Conservation (phyloP, 2,113 vertebrate genomes). For the Mustelus asterias region DNA sequence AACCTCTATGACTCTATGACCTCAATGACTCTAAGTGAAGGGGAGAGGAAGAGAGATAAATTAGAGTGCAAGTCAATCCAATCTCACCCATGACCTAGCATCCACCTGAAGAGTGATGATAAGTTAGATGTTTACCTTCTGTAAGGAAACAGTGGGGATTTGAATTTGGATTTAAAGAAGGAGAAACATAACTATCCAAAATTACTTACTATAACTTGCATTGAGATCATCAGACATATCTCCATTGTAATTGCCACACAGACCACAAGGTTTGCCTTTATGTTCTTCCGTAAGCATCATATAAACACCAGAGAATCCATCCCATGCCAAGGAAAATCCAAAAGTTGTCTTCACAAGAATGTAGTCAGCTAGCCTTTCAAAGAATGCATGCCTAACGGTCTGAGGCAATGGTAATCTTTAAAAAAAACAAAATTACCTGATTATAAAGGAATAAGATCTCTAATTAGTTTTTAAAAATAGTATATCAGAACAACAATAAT, state of each 20-base stretch:
- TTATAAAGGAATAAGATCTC: not conserved
- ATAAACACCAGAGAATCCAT: conserved; percentile 87
- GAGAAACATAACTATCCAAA: not conserved
- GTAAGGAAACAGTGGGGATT: not conserved
- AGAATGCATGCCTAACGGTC: conserved; percentile 75
- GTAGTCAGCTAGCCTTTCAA: conserved; percentile 92
- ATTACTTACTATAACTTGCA: conserved; percentile 71
- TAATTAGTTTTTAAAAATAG: not conserved
- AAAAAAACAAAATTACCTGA: conserved; percentile 42
- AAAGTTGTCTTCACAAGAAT: conserved; percentile 93
- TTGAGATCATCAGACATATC: conserved; percentile 81
- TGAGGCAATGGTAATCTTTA: conserved; percentile 78
- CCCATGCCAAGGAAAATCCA: conserved; percentile 96
- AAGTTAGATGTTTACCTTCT: not conserved
- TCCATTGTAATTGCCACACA: conserved; percentile 92
- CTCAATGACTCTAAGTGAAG: not conserved
- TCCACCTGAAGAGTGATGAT: too few species aligned
- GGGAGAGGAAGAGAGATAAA: not conserved
- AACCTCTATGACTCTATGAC: too few species aligned
- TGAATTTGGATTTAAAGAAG: not conserved
- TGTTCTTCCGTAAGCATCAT: conserved; percentile 88
- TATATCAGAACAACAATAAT: not conserved
- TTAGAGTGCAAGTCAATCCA: not conserved
- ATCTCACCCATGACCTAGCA: not conserved
- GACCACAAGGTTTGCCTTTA: conserved; percentile 79